Conservation (phyloP, 2,113 vertebrate genomes). For the Grammomys surdaster region DNA sequence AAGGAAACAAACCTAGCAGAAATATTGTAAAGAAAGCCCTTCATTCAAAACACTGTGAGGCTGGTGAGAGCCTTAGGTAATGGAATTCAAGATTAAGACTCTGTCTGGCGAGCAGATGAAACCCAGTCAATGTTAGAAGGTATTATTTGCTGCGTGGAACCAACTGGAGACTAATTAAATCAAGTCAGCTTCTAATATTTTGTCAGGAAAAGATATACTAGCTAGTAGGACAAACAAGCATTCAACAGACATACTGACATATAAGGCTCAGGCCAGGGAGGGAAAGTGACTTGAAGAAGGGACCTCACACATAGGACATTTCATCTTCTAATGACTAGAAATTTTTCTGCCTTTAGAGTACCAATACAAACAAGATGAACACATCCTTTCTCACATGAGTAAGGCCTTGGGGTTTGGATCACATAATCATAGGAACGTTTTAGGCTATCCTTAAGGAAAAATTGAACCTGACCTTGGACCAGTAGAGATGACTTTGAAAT, state of each 20-base stretch:
- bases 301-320: background rate
- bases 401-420: background rate
- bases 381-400: background rate
- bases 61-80: slow-evolving; percentile 11
- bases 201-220: background rate
- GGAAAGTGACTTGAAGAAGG: background rate
- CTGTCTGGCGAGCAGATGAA: background rate
- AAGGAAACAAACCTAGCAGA: slow-evolving; percentile 17
- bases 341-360: background rate
- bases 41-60: slow-evolving; percentile 21
- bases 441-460: background rate
- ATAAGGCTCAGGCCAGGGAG: background rate
- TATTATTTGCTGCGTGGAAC: slow-evolving; percentile 20
- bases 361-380: background rate
- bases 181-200: slow-evolving; percentile 6
- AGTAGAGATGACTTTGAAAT: background rate
- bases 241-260: background rate
- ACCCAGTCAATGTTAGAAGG: background rate
- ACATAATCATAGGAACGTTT: background rate
- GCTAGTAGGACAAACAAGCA: background rate
- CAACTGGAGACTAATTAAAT: slow-evolving; percentile 12
- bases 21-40: background rate
- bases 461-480: background rate
- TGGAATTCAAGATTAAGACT: slow-evolving; percentile 41
- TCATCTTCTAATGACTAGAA: slow-evolving; percentile 20